These are phyloP conservation scores for Tortricodes alternella DNA, from an alignment of 2,888 invertebrate genomes.

Conservation along the genomic window DNA sequence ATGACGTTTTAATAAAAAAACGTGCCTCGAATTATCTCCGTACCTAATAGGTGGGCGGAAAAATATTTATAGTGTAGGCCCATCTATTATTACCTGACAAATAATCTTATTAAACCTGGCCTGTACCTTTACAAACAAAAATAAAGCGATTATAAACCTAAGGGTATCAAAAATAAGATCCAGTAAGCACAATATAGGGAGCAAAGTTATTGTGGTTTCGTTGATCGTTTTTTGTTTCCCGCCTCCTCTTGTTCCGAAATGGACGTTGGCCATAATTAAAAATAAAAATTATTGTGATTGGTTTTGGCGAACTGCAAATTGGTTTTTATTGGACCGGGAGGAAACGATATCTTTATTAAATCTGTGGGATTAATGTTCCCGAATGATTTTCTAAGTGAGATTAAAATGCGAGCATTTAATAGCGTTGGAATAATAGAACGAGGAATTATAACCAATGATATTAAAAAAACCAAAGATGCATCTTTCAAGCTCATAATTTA, in stretches of 20 bases:
- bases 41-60: conserved; percentile 51
- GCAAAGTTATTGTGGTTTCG: conserved; percentile 13
- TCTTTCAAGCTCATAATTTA: no score
- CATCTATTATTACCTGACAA: conserved; percentile 65
- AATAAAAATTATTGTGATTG: conserved; percentile 79
- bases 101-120: conserved; percentile 57
- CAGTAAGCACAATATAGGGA: not conserved
- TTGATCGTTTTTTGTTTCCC: conserved; percentile 36
- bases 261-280: conserved; percentile 70
- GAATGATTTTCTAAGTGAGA: not conserved
- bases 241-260: conserved; percentile 42
- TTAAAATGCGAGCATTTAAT: not conserved
- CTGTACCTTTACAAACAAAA: conserved; percentile 21
- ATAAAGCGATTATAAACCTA: conserved; percentile 17
- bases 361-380: not conserved
- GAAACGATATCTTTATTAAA: conserved; percentile 28
- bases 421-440: no score
- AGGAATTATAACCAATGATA: no score
- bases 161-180: not conserved
- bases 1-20: conserved; percentile 40
- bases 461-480: no score
- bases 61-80: conserved; percentile 47
- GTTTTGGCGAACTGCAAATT: conserved; percentile 79
- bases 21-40: conserved; percentile 37
- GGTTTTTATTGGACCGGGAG: conserved; percentile 49